Evolutionary conservation across 2,888 invertebrate species (phyloP).

Genomic region (Drosophila vallismaia): DNA sequence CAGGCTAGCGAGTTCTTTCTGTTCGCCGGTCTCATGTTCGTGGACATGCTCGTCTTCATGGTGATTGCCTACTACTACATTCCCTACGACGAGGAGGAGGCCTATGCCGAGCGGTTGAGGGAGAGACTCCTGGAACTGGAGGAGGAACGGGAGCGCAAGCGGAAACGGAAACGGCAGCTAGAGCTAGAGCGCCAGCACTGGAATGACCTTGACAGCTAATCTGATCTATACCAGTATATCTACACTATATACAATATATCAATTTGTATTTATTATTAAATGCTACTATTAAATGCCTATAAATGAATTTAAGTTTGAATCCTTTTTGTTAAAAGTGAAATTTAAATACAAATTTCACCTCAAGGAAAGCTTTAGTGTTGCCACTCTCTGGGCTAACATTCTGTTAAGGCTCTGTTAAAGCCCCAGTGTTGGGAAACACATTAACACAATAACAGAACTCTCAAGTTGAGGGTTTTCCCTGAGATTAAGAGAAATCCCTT

Average conservation of each 20-base stretch:
- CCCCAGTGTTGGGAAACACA: not conserved
- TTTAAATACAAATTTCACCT: not conserved
- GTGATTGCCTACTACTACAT: conserved; percentile 91
- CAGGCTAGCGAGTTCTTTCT: conserved; percentile 94
- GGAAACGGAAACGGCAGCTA: too few species aligned
- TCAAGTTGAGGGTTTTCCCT: too few species aligned
- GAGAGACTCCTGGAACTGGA: conserved; percentile 7
- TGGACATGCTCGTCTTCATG: conserved; percentile 92
- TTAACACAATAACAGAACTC: too few species aligned
- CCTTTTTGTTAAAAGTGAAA: too few species aligned
- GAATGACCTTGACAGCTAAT: not conserved
- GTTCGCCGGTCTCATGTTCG: conserved; percentile 93
- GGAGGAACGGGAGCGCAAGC: not conserved
- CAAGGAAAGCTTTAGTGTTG: not conserved
- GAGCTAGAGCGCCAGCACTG: conserved; percentile 1
- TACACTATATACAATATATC: not conserved
- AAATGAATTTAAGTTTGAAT: not conserved
- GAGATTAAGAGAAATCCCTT: too few species aligned
- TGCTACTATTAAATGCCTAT: not conserved
- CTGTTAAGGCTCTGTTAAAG: not conserved
- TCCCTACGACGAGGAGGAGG: conserved; percentile 60
- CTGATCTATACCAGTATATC: too few species aligned
- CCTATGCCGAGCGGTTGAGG: conserved; percentile 7
- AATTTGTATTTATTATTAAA: not conserved
- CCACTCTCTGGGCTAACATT: not conserved